Conservation (phyloP, 2,888 invertebrate species). For the Lasiommata megera region DNA sequence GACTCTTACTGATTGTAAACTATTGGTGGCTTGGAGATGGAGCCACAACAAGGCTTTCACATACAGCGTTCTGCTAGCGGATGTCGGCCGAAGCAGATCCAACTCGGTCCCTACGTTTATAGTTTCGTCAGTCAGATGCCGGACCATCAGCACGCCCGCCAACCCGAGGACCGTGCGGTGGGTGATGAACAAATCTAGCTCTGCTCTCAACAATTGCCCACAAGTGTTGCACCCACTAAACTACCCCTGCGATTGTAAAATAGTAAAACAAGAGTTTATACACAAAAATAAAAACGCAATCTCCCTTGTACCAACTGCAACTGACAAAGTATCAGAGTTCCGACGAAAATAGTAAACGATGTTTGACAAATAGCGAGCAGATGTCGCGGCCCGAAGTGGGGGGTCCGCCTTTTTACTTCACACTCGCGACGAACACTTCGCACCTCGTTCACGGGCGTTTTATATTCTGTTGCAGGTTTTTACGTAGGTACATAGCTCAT, state of each 20-base stretch:
- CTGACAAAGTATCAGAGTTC: slow-evolving; percentile 52
- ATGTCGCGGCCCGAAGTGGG: slow-evolving; percentile 50
- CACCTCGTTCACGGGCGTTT: slow-evolving; percentile 31
- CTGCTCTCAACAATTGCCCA: background rate
- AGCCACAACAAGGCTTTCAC: too few relatives aligned
- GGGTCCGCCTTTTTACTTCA: slow-evolving; percentile 16
- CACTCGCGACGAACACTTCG: slow-evolving; percentile 31
- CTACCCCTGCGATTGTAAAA: background rate
- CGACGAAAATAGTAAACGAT: slow-evolving; percentile 72
- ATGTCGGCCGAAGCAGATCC: too few relatives aligned
- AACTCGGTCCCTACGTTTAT: too few relatives aligned
- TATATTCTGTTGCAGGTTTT: background rate
- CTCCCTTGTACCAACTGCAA: slow-evolving; percentile 33
- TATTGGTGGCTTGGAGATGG: too few relatives aligned
- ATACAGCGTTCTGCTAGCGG: too few relatives aligned
- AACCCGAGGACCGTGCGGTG: too few relatives aligned
- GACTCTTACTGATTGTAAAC: too few relatives aligned
- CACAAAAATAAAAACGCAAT: slow-evolving; percentile 23
- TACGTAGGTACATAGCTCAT: too few relatives aligned
- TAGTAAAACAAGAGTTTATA: background rate
- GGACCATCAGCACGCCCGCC: too few relatives aligned
- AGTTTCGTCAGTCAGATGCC: too few relatives aligned
- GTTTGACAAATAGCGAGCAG: slow-evolving; percentile 77
- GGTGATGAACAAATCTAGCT: too few relatives aligned
- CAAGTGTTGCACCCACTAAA: too few relatives aligned